Conservation (phyloP, 2,888 invertebrate genomes). For the Amphipyra tragopoginis region DNA sequence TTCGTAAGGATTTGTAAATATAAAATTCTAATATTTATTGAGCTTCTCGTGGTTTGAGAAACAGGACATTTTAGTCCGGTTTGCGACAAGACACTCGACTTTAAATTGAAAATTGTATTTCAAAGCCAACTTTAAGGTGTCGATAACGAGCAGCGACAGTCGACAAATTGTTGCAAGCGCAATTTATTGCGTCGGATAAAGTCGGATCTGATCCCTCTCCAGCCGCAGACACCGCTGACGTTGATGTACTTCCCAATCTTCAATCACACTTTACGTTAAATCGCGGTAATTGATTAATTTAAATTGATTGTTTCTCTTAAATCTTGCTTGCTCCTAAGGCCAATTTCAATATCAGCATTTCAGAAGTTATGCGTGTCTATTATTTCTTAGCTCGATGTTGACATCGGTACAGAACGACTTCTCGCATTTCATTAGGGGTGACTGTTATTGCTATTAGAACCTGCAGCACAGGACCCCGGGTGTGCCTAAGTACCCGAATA, state of each 20-base stretch:
- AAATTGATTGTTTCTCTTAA: slow-evolving; percentile 52
- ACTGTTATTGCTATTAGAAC: slow-evolving; percentile 52
- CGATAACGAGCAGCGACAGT: slow-evolving; percentile 46
- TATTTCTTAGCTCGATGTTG: slow-evolving; percentile 19
- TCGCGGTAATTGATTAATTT: slow-evolving; percentile 55
- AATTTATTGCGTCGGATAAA: slow-evolving; percentile 71
- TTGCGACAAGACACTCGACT: slow-evolving; percentile 11
- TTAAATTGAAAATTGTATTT: slow-evolving; percentile 30
- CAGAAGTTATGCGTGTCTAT: slow-evolving; percentile 16
- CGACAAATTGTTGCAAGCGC: slow-evolving; percentile 70
- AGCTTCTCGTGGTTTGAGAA: too few species aligned
- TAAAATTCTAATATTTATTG: too few species aligned
- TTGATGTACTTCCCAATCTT: slow-evolving; percentile 64
- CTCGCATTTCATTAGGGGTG: slow-evolving; percentile 40
- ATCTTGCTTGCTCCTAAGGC: not conserved
- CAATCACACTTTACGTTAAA: slow-evolving; percentile 59
- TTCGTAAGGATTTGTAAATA: too few species aligned
- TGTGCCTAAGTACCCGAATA: slow-evolving; percentile 59
- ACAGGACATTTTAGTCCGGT: not conserved
- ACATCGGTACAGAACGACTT: slow-evolving; percentile 22
- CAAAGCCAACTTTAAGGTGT: slow-evolving; percentile 43
- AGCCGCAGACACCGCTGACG: slow-evolving; percentile 49
- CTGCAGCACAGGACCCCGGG: slow-evolving; percentile 28
- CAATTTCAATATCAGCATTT: slow-evolving; percentile 16
- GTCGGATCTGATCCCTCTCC: slow-evolving; percentile 54